Base-by-base conservation (phyloP, 2,888 invertebrate genomes). In the Hyalella azteca region DNA sequence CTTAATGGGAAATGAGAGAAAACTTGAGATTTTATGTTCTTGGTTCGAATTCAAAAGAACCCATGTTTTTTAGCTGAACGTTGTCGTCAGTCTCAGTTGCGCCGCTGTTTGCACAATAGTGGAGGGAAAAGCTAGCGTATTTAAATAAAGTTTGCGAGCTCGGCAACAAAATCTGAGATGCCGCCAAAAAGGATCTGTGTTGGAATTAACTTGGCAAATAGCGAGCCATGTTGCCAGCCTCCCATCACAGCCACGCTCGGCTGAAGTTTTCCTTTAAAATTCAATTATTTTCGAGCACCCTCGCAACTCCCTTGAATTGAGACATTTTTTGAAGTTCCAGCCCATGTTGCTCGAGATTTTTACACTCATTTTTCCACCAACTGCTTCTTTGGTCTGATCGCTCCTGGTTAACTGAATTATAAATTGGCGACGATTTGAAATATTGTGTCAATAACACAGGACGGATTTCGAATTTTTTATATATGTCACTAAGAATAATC, bases 201-300 rank as follows among this genome's bases (percentile, higher is more conserved):
- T 54, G 54, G 54, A 54, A 54, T 54, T 54, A 54, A 54, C 54
- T 54, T 54, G 26, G 54, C 54, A 54, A 54, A 54, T 54, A 54
- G 29, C 22, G 54, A 29, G 54, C 26, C 26, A 29, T 54, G 26
- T 54, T 54, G 54, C 29, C 54, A 54, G 26, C 54, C 54, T 54
- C 54, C 22, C 29, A 54, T 54, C 54, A 54, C 29, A 54, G 54
- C 54, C 22, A 54, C 54, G 54, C 54, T 29, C 54, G 29, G 26
- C 54, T 54, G 26, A 54, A 54, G 26, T 54, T 54, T 29, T 54
- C 29, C 9, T 1, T 3, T 26, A 54, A 54, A 54, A 29, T 22
- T 22, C 54, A 29, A n/a, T 29, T 29, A 26, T 54, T 54, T 54
- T 54, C 26, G 22, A 5, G 26, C 54, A 54, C 54, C 54, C 54